Base-by-base conservation (phyloP, 2,113 vertebrate species). In the Eulacestoma nigropectus region DNA sequence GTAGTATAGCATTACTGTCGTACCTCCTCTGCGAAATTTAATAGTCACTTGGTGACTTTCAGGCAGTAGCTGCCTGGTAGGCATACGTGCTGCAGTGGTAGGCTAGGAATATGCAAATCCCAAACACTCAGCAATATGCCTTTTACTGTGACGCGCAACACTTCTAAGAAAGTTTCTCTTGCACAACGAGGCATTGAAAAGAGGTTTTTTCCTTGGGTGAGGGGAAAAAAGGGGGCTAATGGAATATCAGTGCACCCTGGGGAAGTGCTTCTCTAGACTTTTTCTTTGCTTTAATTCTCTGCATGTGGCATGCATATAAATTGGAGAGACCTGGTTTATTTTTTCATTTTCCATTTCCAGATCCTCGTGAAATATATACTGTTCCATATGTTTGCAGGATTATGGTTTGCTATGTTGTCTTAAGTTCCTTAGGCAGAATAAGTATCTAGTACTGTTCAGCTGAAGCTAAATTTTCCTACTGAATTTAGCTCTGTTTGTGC, bases 11-110 rank as follows among this genome's bases (percentile, higher is more conserved):
- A 5, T 94, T 97, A 83, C 93, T 89, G 14, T 77, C 2, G 0
- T 46, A n/a, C 65, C 56, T 84, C 74, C 59, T 46, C 47, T 85
- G 59, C 7, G 67, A 64, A 92, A 89, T 81, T 83, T 60, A 75
- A 90, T 56, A 88, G 70, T 94, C 87, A 73, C 67, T 93, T 53
- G 47, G 50, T 96, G 81, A 53, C 50, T 94, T 89, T 85, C 64
- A 87, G 44, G 12, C 41, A 32, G 16, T 46, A 39, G 32, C 60
- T 94, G 52, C 78, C 62, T 86, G 35, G 42, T 92, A 94, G 93
- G 32, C 60, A 74, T 52, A 53, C 35, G 25, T 16, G 33, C 46
- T 88, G 39, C 59, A 50, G 63, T 13, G 87, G 8, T 22, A 80
- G 64, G 30, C 13, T 10, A 62, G 79, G 55, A 94, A 50, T 29